These are phyloP conservation scores for Eugnorisma glareosa DNA, from an alignment of 2,888 invertebrate genomes.

Conservation along the genomic window DNA sequence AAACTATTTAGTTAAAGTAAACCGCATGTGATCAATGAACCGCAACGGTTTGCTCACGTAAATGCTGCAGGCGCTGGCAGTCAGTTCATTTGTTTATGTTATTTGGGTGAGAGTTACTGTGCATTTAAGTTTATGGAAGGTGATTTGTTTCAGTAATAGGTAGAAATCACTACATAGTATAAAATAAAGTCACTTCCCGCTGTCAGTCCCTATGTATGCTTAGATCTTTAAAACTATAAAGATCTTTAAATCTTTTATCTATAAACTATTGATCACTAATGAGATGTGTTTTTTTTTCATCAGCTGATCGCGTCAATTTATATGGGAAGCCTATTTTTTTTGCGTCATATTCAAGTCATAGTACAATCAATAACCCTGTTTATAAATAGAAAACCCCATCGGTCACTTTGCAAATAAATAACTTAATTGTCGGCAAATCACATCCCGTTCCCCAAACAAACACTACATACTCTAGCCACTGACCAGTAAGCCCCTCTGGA, in stretches of 20 bases:
- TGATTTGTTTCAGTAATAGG: not conserved
- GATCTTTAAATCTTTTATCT: no score
- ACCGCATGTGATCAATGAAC: conserved; percentile 37
- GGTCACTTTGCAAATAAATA: not conserved
- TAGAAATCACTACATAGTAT: no score
- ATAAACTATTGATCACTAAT: no score
- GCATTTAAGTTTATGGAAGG: not conserved
- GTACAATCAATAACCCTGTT: not conserved
- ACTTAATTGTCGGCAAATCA: conserved; percentile 10
- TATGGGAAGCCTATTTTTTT: no score
- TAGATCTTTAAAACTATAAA: no score
- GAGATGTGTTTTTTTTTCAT: no score
- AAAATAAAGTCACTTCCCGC: no score
- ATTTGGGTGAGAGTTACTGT: not conserved
- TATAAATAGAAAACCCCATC: not conserved
- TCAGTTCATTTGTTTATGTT: conserved; percentile 26
- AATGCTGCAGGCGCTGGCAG: conserved; percentile 57
- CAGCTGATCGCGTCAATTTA: no score
- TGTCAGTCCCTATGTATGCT: no score
- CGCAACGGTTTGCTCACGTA: conserved; percentile 45
- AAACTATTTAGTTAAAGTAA: conserved; percentile 10
- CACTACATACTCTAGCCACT: not conserved
- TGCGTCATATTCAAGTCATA: no score
- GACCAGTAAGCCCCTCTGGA: conserved; percentile 5
- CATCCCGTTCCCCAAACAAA: not conserved